phyloP scores from a whole-genome alignment of 2,113 vertebrate species.

The Calidris pugnax region DNA sequence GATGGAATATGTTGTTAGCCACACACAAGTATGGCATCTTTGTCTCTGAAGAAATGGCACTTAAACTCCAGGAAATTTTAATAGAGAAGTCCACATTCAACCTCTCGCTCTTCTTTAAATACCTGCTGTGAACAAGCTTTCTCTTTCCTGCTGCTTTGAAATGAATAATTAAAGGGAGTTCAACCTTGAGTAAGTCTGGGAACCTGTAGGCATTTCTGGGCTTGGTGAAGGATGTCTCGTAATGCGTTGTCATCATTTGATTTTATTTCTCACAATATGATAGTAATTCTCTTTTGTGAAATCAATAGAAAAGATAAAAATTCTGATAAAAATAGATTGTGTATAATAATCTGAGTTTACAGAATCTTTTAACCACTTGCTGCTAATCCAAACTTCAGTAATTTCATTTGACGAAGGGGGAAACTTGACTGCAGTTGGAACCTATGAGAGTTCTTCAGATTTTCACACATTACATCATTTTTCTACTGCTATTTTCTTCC shows the following conservation, averaged over 20 bases:
- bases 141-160: slow-evolving; percentile 62
- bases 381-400: neutral
- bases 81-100: slow-evolving; percentile 36
- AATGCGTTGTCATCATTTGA: neutral
- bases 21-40: slow-evolving; percentile 18
- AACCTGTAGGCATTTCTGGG: neutral
- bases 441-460: neutral
- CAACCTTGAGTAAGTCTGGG: neutral
- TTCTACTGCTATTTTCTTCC: neutral
- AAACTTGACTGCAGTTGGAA: neutral
- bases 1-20: neutral
- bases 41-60: slow-evolving; percentile 48
- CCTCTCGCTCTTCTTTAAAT: slow-evolving; percentile 66
- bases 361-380: neutral
- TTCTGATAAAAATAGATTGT: neutral
- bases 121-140: slow-evolving; percentile 45
- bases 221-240: neutral
- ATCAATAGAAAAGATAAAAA: neutral
- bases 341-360: neutral
- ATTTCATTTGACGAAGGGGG: neutral
- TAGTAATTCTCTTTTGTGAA: neutral
- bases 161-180: slow-evolving; percentile 55
- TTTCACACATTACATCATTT: neutral
- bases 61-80: slow-evolving; percentile 67
- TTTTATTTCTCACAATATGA: neutral